These are phyloP conservation scores for Intellagama lesueurii DNA, from an alignment of 2,797 vertebrate genomes.

Conservation along the genomic window DNA sequence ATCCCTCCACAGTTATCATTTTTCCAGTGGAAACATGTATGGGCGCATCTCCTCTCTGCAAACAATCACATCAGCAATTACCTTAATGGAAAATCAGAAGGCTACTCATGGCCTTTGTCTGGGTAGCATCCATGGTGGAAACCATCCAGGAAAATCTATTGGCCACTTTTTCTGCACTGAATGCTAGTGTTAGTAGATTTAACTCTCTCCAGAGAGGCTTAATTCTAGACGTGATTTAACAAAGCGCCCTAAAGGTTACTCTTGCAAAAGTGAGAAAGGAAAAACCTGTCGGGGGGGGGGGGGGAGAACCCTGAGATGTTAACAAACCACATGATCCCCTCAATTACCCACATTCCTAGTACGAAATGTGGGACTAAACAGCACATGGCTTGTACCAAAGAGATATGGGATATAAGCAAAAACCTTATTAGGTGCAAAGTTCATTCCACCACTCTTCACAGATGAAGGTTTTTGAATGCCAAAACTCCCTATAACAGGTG, in stretches of 20 bases:
- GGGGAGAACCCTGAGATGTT: slow-evolving; percentile 31
- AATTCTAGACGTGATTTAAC: slow-evolving; percentile 58
- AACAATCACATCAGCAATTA: slow-evolving; percentile 67
- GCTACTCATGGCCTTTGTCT: slow-evolving; percentile 69
- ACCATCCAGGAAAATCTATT: slow-evolving; percentile 75
- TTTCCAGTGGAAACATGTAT: slow-evolving; percentile 68
- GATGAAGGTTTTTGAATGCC: slow-evolving; percentile 56
- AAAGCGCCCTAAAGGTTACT: slow-evolving; percentile 36
- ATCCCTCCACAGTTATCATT: slow-evolving; percentile 44
- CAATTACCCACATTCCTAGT: slow-evolving; percentile 27
- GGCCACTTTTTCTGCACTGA: slow-evolving; percentile 57
- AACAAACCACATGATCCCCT: slow-evolving; percentile 19
- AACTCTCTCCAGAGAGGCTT: slow-evolving; percentile 71
- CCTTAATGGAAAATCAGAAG: slow-evolving; percentile 71
- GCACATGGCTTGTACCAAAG: slow-evolving; percentile 2
- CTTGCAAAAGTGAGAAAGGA: slow-evolving; percentile 24
- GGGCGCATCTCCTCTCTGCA: slow-evolving; percentile 57
- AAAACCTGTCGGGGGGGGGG: neutral
- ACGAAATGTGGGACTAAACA: slow-evolving; percentile 30
- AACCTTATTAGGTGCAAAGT: slow-evolving; percentile 36
- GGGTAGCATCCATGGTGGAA: slow-evolving; percentile 72
- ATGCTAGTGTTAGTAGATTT: slow-evolving; percentile 71
- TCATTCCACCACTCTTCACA: slow-evolving; percentile 23
- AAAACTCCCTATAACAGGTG: slow-evolving; percentile 63
- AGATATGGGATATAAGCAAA: slow-evolving; percentile 27